Conservation (phyloP, 2,113 vertebrate species). For the Tachysurus vachellii region DNA sequence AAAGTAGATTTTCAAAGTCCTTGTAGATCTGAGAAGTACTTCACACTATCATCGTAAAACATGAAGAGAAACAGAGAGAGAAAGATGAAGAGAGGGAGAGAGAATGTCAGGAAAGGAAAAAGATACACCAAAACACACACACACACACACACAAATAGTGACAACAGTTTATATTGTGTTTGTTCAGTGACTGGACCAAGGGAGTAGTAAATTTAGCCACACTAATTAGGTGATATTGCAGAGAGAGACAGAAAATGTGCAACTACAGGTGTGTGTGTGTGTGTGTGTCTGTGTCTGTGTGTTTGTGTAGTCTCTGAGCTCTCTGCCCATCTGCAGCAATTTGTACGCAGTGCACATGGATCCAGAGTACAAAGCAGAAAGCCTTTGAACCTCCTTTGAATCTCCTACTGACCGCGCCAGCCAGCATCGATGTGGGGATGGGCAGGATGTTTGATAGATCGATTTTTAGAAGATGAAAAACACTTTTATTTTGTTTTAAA, state of each 20-base stretch:
- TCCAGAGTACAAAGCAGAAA: slow-evolving; percentile 44
- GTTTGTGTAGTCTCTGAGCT: slow-evolving; percentile 3
- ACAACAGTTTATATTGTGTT: slow-evolving; percentile 33
- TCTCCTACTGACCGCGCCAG: slow-evolving; percentile 35
- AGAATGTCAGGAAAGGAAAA: not conserved
- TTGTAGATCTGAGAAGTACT: slow-evolving; percentile 14
- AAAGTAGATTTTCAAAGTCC: not conserved
- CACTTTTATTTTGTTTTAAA: not conserved
- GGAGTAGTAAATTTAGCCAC: slow-evolving; percentile 54
- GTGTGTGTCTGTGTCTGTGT: slow-evolving; percentile 7
- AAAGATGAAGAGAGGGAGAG: not conserved
- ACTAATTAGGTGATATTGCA: slow-evolving; percentile 51
- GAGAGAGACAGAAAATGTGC: slow-evolving; percentile 32
- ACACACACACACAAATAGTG: slow-evolving; percentile 1
- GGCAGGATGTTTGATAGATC: not conserved
- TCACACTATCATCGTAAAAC: not conserved
- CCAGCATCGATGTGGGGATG: slow-evolving; percentile 25
- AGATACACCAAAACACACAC: slow-evolving; percentile 1
- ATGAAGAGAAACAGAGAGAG: not conserved
- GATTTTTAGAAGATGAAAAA: not conserved
- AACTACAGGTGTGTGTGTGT: slow-evolving; percentile 18
- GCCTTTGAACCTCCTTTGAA: slow-evolving; percentile 37
- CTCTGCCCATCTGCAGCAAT: slow-evolving; percentile 40
- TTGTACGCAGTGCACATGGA: slow-evolving; percentile 47
- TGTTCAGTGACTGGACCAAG: slow-evolving; percentile 7